Conservation (phyloP, 2,113 vertebrate species). For the Passer domesticus region DNA sequence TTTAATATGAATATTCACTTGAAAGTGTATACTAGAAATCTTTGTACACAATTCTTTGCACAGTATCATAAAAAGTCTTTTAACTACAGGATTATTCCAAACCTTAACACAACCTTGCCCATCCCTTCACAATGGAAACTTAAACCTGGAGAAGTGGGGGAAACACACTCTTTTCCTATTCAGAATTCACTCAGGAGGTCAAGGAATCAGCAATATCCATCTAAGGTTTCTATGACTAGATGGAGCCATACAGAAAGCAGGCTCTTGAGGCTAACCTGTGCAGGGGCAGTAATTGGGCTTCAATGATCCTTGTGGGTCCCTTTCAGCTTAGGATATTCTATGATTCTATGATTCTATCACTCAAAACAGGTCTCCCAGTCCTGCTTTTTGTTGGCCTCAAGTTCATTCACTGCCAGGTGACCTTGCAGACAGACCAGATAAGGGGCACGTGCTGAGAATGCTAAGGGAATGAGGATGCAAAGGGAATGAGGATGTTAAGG, state of each 20-base stretch:
- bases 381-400: not conserved
- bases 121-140: not conserved
- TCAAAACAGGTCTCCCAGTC: not conserved
- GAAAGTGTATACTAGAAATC: not conserved
- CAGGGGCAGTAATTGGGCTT: not conserved
- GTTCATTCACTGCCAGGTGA: not conserved
- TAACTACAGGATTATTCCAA: not conserved
- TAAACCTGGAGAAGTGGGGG: not conserved
- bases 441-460: fast-evolving
- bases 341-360: not conserved
- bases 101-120: not conserved
- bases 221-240: not conserved
- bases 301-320: fast-evolving
- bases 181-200: not conserved
- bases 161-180: not conserved
- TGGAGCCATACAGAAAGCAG: not conserved
- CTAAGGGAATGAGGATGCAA: not conserved
- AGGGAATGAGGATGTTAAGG: not conserved
- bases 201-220: not conserved
- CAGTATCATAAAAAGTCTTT: not conserved
- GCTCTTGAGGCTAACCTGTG: too few relatives aligned
- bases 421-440: not conserved
- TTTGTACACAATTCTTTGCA: not conserved
- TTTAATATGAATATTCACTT: not conserved
- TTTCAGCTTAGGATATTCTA: not conserved